Evolutionary conservation across 1,140 invertebrate genomes (phyloP).

Genomic region (Brachionus calyciflorus): DNA sequence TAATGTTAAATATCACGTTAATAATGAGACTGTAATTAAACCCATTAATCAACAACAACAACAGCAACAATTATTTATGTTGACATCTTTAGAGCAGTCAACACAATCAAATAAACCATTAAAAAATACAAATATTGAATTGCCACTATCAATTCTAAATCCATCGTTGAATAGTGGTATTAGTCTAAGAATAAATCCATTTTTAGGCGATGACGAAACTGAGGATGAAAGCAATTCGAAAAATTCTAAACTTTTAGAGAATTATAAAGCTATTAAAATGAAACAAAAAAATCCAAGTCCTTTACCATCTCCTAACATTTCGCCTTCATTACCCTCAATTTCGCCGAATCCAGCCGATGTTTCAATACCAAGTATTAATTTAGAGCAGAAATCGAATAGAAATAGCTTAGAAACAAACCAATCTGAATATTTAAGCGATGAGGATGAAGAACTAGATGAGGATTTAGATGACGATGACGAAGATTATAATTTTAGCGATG

Average conservation of each 20-base stretch:
- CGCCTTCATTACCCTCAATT: neutral
- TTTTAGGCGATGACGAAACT: slow-evolving; percentile 48
- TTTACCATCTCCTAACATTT: neutral
- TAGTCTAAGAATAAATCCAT: slow-evolving; percentile 58
- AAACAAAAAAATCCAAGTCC: neutral
- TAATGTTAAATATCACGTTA: slow-evolving; percentile 79
- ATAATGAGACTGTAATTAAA: slow-evolving; percentile 51
- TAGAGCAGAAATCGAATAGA: slow-evolving; percentile 50
- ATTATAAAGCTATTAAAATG: slow-evolving; percentile 14
- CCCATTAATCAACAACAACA: neutral
- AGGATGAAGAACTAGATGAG: slow-evolving; percentile 49
- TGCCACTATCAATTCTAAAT: slow-evolving; percentile 50
- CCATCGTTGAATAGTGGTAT: slow-evolving; percentile 53
- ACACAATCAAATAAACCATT: slow-evolving; percentile 48
- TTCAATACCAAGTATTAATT: slow-evolving; percentile 47
- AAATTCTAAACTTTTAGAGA: neutral
- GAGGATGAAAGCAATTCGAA: neutral
- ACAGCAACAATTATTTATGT: slow-evolving; percentile 52
- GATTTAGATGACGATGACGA: slow-evolving; percentile 49
- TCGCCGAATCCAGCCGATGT: slow-evolving; percentile 47
- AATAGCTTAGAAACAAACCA: slow-evolving; percentile 56
- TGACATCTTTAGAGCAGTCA: slow-evolving; percentile 51
- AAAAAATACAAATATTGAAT: slow-evolving; percentile 4
- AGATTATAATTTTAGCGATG: neutral
- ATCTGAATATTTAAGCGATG: slow-evolving; percentile 58